Evolutionary conservation across 2,113 vertebrate genomes (phyloP), one percentile per base, ranked within the genome.

Genomic region (Scortum barcoo): DNA sequence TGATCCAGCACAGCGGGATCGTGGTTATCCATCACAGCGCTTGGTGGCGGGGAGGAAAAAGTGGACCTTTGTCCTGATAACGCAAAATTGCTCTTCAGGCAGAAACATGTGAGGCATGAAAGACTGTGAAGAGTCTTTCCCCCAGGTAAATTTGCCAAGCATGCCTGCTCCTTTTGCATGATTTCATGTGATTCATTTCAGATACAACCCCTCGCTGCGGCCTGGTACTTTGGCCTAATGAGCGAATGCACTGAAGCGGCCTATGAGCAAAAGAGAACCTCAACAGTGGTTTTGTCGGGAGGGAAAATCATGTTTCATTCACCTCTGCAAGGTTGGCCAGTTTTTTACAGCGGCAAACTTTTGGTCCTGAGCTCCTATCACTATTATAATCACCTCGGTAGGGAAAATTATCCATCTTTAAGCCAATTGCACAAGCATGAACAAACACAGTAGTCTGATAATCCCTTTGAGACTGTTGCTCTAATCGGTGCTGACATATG

Each of bases 1-100:
- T 57, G 78, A 89, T 86, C 57, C 2, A 1, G 11, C 58, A 24
- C 72, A 80, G 69, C 75, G 51, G 67, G 72, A 36, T 26, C 0
- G 16, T 28, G 3, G 28, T 72, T 80, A 33, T 56, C 66, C 22
- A n/a, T 33, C 53, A 48, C 73, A 80, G 33, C 73, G 42, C 56
- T 69, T 40, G 67, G 72, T 51, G 48, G 14, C 63, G 50, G 22
- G 17, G 38, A 42, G 53, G n/a, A 22, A 65, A 73, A 40, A 24
- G 56, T 85, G 46, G 56, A 77, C 58, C 24, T 68, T 63, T 61
- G 24, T 10, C 3, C 17, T 36, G 38, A 36, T 42, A 28, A 40
- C 36, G 53, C 22, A 56, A 17, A 78, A 66, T 24, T 42, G 28
- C 10, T 46, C 20, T 17, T 12, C 7, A 30, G 7, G 24, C 5